phyloP scores from a whole-genome alignment of 2,888 invertebrate species.

The Clitarchus hookeri region DNA sequence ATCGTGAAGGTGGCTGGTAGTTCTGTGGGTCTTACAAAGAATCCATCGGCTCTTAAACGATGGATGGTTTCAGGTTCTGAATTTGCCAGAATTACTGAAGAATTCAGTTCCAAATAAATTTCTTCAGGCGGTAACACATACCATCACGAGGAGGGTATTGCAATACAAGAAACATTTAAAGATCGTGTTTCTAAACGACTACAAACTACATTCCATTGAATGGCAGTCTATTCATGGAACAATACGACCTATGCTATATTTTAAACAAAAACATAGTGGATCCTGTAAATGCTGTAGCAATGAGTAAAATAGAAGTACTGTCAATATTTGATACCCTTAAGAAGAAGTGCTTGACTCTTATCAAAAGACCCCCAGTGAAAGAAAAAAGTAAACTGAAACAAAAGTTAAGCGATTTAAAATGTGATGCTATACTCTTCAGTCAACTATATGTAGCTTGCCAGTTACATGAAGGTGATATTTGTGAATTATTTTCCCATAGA shows the following conservation, averaged over 20 bases:
- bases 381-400: neutral
- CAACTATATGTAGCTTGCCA: neutral
- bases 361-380: conserved; percentile 18
- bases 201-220: conserved; percentile 3
- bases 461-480: neutral
- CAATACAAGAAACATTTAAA: conserved; percentile 4
- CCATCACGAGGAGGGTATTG: neutral
- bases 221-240: neutral
- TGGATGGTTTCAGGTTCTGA: conserved; percentile 11
- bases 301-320: neutral
- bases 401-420: neutral
- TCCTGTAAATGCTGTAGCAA: neutral
- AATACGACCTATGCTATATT: neutral
- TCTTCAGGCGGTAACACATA: neutral
- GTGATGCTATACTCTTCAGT: neutral
- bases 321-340: neutral
- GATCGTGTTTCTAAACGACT: neutral
- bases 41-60: neutral
- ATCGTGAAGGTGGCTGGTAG: neutral
- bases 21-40: conserved; percentile 8
- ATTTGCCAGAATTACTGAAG: conserved; percentile 1
- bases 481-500: neutral
- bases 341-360: neutral
- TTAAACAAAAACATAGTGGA: neutral
- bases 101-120: neutral